Evolutionary conservation across 2,888 invertebrate genomes (phyloP), one percentile per base, ranked within the genome.

Genomic region (Drosophila glabriapex): DNA sequence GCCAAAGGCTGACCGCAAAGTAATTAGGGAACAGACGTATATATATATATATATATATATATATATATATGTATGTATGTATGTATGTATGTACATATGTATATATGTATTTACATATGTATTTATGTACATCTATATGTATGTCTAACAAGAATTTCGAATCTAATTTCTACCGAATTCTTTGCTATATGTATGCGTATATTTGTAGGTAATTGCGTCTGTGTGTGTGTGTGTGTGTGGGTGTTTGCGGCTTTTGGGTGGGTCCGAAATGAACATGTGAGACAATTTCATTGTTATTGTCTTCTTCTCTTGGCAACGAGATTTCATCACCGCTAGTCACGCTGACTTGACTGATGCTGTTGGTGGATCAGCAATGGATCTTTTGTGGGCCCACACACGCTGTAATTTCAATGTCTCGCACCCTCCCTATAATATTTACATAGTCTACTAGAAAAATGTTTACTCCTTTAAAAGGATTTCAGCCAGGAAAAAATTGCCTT

Each of bases 181-280:
- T 68, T 50, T 19, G 28, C 41, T 9, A 25, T 25, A 41, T 81
- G 65, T 60, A n/a, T 65, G 66, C 75, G 60, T 29, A n/a, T 49
- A 56, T 31, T 25, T 43, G 22, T 56, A 19, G 39, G 25, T 54
- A 50, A 43, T 28, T 60, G 33, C 22, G 28, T 35, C 4, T 43
- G 55, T 35, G 55, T 54, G 62, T 49, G 28, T 56, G 28, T 19
- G 43, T 46, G 59, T 22, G n/a, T 3, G 22, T 4, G 46, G 46
- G 25, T 16, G 46, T 25, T 25, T 46, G 46, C 7, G 46, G 25
- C 46, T 46, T 25, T 37, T 62, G 56, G 69, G 63, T 83, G 68
- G 78, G 55, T 73, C 82, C 71, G 82, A 78, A 72, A 66, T 9
- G 46, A 46, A 16, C 84, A 89, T 83, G 77, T 85, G 89, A 64